Evolutionary conservation across 92 coral and sea anemone species (phyloP).

Genomic region (Epizoanthus ramosus): DNA sequence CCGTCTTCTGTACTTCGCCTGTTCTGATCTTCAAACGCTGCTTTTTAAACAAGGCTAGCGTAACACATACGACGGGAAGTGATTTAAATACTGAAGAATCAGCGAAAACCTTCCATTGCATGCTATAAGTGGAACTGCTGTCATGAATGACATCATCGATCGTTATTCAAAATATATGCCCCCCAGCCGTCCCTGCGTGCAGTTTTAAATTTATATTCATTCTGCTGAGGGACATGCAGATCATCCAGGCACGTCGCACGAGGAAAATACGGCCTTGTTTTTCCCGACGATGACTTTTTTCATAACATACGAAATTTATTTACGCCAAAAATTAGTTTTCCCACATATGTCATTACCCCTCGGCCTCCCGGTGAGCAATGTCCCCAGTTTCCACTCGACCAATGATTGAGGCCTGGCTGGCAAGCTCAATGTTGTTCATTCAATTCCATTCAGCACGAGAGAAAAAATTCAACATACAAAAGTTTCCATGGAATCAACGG

Average conservation of each 20-base stretch:
- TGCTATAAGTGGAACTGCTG: slow-evolving; percentile 9
- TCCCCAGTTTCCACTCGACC: slow-evolving; percentile 7
- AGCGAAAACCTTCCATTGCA: neutral
- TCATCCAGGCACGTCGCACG: too few relatives aligned
- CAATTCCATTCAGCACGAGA: too few relatives aligned
- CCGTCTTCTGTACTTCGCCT: too few relatives aligned
- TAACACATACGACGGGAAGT: neutral
- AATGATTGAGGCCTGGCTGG: neutral
- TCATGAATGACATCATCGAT: slow-evolving; percentile 21
- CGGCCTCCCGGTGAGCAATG: too few relatives aligned
- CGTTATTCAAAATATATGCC: neutral
- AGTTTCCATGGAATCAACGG: slow-evolving; percentile 34
- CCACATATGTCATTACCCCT: too few relatives aligned
- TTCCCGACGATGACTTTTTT: neutral
- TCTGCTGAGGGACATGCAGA: too few relatives aligned
- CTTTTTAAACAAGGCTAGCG: too few relatives aligned
- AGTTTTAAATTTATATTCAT: too few relatives aligned
- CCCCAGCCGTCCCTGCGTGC: too few relatives aligned
- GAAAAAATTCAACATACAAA: neutral
- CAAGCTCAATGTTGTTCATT: neutral
- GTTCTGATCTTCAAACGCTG: too few relatives aligned
- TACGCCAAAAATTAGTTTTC: neutral
- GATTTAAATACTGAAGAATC: neutral
- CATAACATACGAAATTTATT: neutral
- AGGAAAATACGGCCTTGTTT: too few relatives aligned